phyloP scores from a whole-genome alignment of 2,888 invertebrate species.

The Trisateles emortualis region DNA sequence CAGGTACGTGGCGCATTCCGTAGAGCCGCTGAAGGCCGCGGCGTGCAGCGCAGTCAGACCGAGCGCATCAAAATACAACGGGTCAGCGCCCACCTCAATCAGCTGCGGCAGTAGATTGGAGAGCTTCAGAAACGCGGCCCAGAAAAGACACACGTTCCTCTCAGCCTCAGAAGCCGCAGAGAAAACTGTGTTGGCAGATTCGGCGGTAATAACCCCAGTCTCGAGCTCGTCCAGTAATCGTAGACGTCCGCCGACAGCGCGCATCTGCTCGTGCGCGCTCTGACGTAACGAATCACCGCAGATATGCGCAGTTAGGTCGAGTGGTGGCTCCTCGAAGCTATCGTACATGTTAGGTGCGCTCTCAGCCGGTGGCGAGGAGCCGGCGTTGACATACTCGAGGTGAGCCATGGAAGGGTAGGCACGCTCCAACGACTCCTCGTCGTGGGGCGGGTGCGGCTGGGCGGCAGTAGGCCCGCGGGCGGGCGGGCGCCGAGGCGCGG shows the following conservation, averaged over 20 bases:
- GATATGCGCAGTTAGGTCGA: slow-evolving; percentile 90
- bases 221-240: slow-evolving; percentile 92
- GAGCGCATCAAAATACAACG: slow-evolving; percentile 90
- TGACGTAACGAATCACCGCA: slow-evolving; percentile 91
- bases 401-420: slow-evolving; percentile 89
- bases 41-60: slow-evolving; percentile 92
- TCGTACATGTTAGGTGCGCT: slow-evolving; percentile 94
- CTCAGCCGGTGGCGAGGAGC: slow-evolving; percentile 93
- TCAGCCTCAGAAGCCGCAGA: slow-evolving; percentile 88
- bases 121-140: slow-evolving; percentile 91
- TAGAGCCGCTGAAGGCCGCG: slow-evolving; percentile 92
- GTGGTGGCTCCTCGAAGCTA: slow-evolving; percentile 91
- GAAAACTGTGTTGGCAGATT: slow-evolving; percentile 84
- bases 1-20: slow-evolving; percentile 90
- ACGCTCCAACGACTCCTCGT: slow-evolving; percentile 87
- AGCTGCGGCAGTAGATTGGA: slow-evolving; percentile 89
- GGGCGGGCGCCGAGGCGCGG: slow-evolving; percentile 62
- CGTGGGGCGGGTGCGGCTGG: slow-evolving; percentile 55
- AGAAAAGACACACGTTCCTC: slow-evolving; percentile 90
- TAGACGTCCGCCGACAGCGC: slow-evolving; percentile 89
- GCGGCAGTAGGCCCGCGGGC: slow-evolving; percentile 63
- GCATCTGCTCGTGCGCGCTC: slow-evolving; percentile 92
- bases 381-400: slow-evolving; percentile 93
- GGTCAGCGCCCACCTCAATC: slow-evolving; percentile 89
- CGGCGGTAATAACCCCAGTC: slow-evolving; percentile 87